A percentile compares a stretch with the other conserved stretches of the same genome.
phyloP scores from a whole-genome alignment of 2,888 invertebrate species.

The Pterostichus niger region DNA sequence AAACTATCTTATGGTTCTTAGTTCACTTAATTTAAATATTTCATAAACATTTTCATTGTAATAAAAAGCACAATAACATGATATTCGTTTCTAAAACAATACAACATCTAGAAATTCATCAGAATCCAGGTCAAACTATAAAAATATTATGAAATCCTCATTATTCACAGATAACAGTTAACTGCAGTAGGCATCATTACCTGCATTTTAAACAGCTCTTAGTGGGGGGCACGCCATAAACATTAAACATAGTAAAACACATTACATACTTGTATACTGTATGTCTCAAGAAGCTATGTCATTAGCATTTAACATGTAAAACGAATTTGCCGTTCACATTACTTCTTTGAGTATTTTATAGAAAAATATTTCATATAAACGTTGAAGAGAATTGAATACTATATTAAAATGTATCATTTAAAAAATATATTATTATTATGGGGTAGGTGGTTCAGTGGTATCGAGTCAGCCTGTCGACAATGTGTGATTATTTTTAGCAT shows the following conservation, averaged over 20 bases:
- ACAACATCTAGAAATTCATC: constrained; percentile 17
- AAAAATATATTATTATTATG: too few species aligned
- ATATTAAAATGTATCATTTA: too few species aligned
- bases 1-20: too few species aligned
- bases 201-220: constrained; percentile 34
- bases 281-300: too few species aligned
- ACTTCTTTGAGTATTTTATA: too few species aligned
- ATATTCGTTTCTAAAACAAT: constrained; percentile 9
- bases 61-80: constrained; percentile 19
- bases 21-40: constrained; percentile 14
- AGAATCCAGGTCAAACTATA: constrained; percentile 40
- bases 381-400: too few species aligned
- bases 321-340: too few species aligned
- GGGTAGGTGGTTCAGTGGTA: too few species aligned
- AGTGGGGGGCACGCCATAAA: not conserved
- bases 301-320: too few species aligned
- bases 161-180: constrained; percentile 46
- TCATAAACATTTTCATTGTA: not conserved
- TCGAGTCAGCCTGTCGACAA: too few species aligned
- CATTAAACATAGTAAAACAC: constrained; percentile 1
- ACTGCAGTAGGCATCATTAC: constrained; percentile 23
- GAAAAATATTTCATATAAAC: too few species aligned
- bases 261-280: not conserved
- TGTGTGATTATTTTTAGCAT: too few species aligned
- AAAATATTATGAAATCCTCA: constrained; percentile 48